Evolutionary conservation across 2,797 vertebrate genomes (phyloP).

Genomic region (Pteronotus mesoamericanus): DNA sequence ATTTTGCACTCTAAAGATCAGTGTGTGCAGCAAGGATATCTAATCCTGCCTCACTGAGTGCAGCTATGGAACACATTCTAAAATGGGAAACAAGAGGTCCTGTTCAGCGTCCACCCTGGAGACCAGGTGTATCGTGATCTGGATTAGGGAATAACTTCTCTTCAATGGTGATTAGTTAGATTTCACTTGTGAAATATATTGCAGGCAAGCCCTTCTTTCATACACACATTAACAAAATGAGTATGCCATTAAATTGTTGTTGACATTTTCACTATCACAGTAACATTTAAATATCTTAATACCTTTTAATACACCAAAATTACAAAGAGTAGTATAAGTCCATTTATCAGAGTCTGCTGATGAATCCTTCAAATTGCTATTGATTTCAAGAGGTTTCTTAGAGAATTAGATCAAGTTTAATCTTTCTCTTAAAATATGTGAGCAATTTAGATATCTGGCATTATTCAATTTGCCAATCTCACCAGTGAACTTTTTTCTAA

Average conservation of each 20-base stretch:
- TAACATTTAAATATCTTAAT: constrained; percentile 39
- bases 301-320: background rate
- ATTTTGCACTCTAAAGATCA: background rate
- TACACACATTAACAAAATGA: background rate
- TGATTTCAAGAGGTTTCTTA: background rate
- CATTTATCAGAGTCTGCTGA: background rate
- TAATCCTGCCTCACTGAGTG: background rate
- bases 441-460: background rate
- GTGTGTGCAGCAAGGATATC: background rate
- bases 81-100: background rate
- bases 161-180: background rate
- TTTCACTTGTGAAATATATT: constrained; percentile 14
- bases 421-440: constrained; percentile 27
- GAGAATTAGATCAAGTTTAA: constrained; percentile 9
- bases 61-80: background rate
- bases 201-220: background rate
- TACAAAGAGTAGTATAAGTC: background rate
- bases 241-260: background rate
- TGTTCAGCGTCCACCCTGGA: background rate
- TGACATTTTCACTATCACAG: background rate
- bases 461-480: background rate
- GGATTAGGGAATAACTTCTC: background rate
- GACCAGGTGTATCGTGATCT: background rate
- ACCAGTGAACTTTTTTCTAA: constrained; percentile 6
- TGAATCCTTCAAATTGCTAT: background rate